Percentiles rank a stretch among this genome's conserved stretches.
Evolutionary conservation across 1,140 invertebrate genomes (phyloP).

Genomic region (Drosophila sp.): DNA sequence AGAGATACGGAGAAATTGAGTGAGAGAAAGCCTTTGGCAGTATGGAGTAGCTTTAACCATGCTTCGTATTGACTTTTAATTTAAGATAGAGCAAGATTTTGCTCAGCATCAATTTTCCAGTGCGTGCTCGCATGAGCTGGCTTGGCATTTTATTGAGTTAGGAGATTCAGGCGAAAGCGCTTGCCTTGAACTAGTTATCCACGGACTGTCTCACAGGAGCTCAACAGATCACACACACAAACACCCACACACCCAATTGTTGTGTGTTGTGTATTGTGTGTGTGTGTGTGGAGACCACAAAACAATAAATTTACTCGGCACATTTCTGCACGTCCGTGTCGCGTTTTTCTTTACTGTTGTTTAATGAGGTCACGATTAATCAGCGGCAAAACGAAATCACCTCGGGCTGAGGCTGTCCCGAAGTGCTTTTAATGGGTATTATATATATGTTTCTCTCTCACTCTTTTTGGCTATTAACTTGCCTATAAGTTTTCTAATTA

Average conservation of each 20-base stretch:
- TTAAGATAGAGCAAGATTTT: slow-evolving; percentile 29
- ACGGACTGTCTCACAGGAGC: slow-evolving; percentile 34
- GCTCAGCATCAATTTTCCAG: slow-evolving; percentile 43
- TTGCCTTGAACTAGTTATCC: slow-evolving; percentile 65
- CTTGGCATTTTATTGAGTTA: slow-evolving; percentile 61
- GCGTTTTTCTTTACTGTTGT: slow-evolving; percentile 54
- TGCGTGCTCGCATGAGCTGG: slow-evolving; percentile 39
- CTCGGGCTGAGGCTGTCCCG: not conserved
- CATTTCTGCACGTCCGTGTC: slow-evolving; percentile 71
- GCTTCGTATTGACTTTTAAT: slow-evolving; percentile 64
- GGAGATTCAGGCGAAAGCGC: slow-evolving; percentile 21
- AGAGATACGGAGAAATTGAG: not conserved
- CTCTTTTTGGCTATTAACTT: slow-evolving; percentile 39
- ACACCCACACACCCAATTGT: slow-evolving; percentile 26
- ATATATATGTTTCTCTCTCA: slow-evolving; percentile 35
- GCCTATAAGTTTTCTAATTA: slow-evolving; percentile 77
- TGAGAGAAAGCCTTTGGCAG: slow-evolving; percentile 1
- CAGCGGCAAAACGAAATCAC: slow-evolving; percentile 41
- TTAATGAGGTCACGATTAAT: slow-evolving; percentile 83
- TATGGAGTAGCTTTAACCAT: slow-evolving; percentile 26
- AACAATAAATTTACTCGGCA: slow-evolving; percentile 70
- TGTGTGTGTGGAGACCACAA: slow-evolving; percentile 11
- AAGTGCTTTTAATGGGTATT: slow-evolving; percentile 34
- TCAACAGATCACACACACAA: not conserved
- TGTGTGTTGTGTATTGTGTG: slow-evolving; percentile 21